Evolutionary conservation across 37 sponge, comb jelly and placozoan species (phyloP).

Genomic region (Amphimedon queenslandica): DNA sequence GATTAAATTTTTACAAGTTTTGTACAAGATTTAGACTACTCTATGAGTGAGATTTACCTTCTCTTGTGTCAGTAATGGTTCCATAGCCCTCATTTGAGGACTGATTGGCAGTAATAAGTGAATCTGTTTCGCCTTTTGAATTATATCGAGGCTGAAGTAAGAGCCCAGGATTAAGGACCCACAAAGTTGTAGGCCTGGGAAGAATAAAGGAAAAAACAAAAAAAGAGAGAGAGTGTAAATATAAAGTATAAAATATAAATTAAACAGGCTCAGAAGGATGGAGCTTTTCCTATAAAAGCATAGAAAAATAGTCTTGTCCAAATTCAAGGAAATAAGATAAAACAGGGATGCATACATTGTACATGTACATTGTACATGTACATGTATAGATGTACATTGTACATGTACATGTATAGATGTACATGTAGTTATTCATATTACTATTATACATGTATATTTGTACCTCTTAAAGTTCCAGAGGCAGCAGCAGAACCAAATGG

Average conservation of each 20-base stretch:
- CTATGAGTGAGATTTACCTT: too few species aligned
- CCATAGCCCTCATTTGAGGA: not conserved
- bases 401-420: not conserved
- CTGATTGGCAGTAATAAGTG: not conserved
- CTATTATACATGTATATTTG: not conserved
- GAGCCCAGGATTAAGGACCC: conserved; percentile 60
- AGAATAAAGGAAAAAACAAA: not conserved
- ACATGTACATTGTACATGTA: not conserved
- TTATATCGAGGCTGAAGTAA: conserved; percentile 28
- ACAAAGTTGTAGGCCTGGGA: conserved; percentile 51
- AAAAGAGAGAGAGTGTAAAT: not conserved
- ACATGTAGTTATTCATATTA: not conserved
- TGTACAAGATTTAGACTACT: too few species aligned
- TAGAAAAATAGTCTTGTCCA: too few species aligned
- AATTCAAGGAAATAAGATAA: too few species aligned
- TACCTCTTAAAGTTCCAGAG: conserved; percentile 74
- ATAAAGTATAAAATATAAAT: too few species aligned
- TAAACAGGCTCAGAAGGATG: too few species aligned
- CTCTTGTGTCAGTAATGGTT: not conserved
- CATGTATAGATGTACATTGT: not conserved
- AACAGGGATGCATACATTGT: not conserved
- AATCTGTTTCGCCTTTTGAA: not conserved
- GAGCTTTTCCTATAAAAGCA: too few species aligned
- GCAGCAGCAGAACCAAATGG: conserved; percentile 72
- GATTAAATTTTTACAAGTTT: too few species aligned